phyloP scores from a whole-genome alignment of 2,888 invertebrate genomes.

The Slavum lentiscoides region DNA sequence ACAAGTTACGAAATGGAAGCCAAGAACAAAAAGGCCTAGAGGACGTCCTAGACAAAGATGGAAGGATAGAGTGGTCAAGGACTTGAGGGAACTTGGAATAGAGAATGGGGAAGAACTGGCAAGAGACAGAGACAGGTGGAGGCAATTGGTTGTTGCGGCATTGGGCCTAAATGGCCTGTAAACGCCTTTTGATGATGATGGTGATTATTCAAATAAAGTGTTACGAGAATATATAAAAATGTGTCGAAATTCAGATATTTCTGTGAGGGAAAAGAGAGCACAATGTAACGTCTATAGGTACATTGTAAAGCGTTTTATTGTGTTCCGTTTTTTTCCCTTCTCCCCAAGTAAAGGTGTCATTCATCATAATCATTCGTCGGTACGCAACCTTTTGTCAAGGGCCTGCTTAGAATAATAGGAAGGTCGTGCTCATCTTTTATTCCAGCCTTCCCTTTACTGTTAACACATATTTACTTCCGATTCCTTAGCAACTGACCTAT shows the following conservation, averaged over 20 bases:
- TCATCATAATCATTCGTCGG: slow-evolving; percentile 22
- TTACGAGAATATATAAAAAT: background rate
- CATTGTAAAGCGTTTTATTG: background rate
- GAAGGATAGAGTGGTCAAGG: too few species aligned
- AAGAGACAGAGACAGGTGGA: too few species aligned
- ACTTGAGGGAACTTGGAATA: too few species aligned
- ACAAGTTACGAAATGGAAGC: too few species aligned
- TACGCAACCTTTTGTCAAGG: slow-evolving; percentile 10
- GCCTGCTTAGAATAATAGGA: background rate
- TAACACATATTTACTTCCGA: background rate
- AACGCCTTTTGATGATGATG: too few species aligned
- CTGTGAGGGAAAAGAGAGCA: background rate
- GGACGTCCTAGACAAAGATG: too few species aligned
- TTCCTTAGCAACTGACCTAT: slow-evolving; percentile 23
- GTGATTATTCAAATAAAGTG: background rate
- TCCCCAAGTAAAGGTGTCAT: background rate
- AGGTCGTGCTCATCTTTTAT: background rate
- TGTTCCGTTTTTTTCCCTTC: background rate
- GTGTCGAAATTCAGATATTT: background rate
- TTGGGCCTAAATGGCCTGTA: too few species aligned
- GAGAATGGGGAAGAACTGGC: too few species aligned
- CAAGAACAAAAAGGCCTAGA: too few species aligned
- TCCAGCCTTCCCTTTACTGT: background rate
- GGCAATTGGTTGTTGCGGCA: too few species aligned
- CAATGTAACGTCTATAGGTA: background rate